Percentiles rank a stretch among this genome's conserved stretches.
Evolutionary conservation across 2,113 vertebrate species (phyloP).

Genomic region (Hassar affinis): DNA sequence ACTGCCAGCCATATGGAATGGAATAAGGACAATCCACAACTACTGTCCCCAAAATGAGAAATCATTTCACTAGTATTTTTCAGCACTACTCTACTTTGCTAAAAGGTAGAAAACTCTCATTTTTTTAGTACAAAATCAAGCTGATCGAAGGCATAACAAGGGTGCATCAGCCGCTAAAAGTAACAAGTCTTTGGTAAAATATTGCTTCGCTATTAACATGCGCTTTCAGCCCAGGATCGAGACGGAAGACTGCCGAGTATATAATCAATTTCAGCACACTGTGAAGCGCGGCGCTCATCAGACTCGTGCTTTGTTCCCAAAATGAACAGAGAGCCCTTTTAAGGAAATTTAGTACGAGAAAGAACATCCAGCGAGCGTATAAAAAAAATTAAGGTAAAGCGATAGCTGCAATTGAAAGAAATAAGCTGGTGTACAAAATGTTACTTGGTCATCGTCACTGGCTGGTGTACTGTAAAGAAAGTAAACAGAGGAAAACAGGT

Average conservation of each 20-base stretch:
- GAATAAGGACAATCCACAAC: not conserved
- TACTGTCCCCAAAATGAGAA: not conserved
- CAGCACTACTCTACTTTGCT: not conserved
- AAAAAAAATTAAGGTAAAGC: not conserved
- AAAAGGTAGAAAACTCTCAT: not conserved
- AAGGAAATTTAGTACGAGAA: not conserved
- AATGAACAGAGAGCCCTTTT: slow-evolving; percentile 15
- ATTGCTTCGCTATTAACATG: slow-evolving; percentile 37
- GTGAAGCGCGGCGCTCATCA: slow-evolving; percentile 12
- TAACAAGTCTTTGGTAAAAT: slow-evolving; percentile 49
- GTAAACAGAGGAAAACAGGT: slow-evolving; percentile 5
- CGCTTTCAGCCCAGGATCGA: slow-evolving; percentile 21
- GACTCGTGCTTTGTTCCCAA: slow-evolving; percentile 23
- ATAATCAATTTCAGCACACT: slow-evolving; percentile 8
- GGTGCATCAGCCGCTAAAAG: slow-evolving; percentile 19
- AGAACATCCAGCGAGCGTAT: not conserved
- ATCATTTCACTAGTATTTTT: not conserved
- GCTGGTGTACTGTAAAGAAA: slow-evolving; percentile 43
- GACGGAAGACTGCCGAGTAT: slow-evolving; percentile 39
- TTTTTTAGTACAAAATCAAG: slow-evolving; percentile 29
- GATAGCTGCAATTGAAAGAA: not conserved
- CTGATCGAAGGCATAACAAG: slow-evolving; percentile 18
- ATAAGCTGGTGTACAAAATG: slow-evolving; percentile 19
- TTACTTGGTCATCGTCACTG: slow-evolving; percentile 39
- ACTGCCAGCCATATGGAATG: not conserved